A percentile compares a stretch with the other conserved stretches of the same genome.
These are phyloP conservation scores for Xerus inauris DNA, from an alignment of 2,113 vertebrate genomes.

Conservation along the genomic window DNA sequence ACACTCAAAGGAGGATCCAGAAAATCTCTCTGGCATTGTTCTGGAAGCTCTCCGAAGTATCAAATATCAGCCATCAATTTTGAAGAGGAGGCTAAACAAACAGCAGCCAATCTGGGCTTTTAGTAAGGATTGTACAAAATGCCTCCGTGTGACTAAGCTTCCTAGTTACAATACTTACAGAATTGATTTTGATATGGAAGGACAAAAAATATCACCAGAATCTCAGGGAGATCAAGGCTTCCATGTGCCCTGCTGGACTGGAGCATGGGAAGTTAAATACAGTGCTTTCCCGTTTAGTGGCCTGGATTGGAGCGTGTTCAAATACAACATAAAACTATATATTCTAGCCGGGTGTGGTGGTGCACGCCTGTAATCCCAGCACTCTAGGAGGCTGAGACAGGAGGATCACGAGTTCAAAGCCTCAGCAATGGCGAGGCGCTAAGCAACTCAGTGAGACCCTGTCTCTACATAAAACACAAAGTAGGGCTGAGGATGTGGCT, in stretches of 20 bases:
- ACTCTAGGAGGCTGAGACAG: too few species aligned
- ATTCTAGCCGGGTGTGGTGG: too few species aligned
- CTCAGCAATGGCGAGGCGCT: too few species aligned
- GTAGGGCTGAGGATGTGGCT: too few species aligned
- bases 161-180: background rate
- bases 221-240: background rate
- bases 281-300: background rate
- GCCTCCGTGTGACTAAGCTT: background rate
- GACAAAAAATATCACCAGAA: background rate
- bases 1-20: slow-evolving; percentile 28
- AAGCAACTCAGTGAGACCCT: too few species aligned
- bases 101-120: slow-evolving; percentile 31
- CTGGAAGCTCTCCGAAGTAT: slow-evolving; percentile 63
- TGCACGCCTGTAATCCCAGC: too few species aligned
- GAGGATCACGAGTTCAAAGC: too few species aligned
- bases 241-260: background rate
- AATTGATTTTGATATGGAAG: background rate
- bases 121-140: background rate
- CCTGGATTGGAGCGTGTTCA: background rate
- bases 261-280: background rate
- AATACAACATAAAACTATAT: background rate
- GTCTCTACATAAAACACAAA: too few species aligned
- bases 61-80: slow-evolving; percentile 28
- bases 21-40: slow-evolving; percentile 48
- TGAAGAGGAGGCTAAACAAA: slow-evolving; percentile 47